Evolutionary conservation across 2,113 vertebrate genomes (phyloP).

Genomic region (Condylura cristata): DNA sequence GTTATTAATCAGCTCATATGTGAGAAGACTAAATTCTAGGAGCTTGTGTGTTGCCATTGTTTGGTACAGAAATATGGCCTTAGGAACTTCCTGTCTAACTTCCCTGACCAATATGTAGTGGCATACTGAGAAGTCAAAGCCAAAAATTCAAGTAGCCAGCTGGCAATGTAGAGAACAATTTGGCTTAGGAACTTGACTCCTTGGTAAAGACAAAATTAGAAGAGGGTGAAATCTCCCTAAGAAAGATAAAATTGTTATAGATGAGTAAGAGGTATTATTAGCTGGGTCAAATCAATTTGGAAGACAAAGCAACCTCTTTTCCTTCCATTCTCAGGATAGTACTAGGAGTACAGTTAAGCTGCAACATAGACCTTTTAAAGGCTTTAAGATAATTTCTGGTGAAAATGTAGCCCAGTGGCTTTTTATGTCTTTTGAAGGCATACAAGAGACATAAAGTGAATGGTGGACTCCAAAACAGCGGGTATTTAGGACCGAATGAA

Average conservation of each 20-base stretch:
- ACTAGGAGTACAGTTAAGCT: not conserved
- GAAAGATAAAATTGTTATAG: not conserved
- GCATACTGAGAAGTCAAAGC: not conserved
- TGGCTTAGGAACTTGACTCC: slow-evolving; percentile 28
- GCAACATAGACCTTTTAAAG: not conserved
- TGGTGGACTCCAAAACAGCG: not conserved
- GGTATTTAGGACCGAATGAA: not conserved
- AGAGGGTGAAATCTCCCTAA: not conserved
- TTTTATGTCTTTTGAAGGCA: not conserved
- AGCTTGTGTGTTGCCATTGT: not conserved
- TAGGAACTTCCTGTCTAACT: slow-evolving; percentile 11
- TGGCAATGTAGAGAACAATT: not conserved
- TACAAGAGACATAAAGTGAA: not conserved
- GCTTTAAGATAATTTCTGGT: not conserved
- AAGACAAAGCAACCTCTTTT: not conserved
- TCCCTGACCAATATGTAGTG: slow-evolving; percentile 23
- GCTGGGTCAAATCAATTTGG: not conserved
- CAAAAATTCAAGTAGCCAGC: slow-evolving; percentile 10
- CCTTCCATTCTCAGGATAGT: not conserved
- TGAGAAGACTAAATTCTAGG: slow-evolving; percentile 17
- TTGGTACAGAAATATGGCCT: slow-evolving; percentile 30
- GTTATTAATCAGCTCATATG: not conserved
- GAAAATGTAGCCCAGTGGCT: not conserved
- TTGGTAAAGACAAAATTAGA: slow-evolving; percentile 1
- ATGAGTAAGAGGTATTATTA: not conserved